phyloP scores from a whole-genome alignment of 1,140 invertebrate genomes.

The Aphidius gifuensis region DNA sequence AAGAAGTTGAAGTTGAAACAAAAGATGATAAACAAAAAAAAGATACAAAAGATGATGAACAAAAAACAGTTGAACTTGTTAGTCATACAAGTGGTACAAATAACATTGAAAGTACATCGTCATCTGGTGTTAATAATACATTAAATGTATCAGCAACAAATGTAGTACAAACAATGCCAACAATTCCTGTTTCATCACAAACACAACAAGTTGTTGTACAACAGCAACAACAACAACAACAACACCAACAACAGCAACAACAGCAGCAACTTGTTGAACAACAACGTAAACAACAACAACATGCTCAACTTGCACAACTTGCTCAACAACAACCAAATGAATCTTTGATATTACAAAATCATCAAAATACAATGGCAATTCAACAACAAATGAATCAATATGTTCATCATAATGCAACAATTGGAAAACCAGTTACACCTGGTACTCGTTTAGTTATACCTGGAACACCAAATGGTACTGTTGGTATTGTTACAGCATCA shows the following conservation, averaged over 20 bases:
- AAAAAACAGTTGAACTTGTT: slow-evolving; percentile 39
- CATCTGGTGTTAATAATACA: slow-evolving; percentile 22
- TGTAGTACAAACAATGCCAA: slow-evolving; percentile 24
- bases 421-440: slow-evolving; percentile 60
- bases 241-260: slow-evolving; percentile 28
- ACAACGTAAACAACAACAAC: background rate
- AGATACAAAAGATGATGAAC: slow-evolving; percentile 45
- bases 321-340: slow-evolving; percentile 24
- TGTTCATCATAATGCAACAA: slow-evolving; percentile 61
- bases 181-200: slow-evolving; percentile 8
- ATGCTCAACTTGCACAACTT: slow-evolving; percentile 27
- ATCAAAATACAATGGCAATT: slow-evolving; percentile 43
- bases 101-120: slow-evolving; percentile 1
- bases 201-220: slow-evolving; percentile 14
- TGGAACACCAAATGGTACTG: slow-evolving; percentile 59
- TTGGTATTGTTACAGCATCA: slow-evolving; percentile 64
- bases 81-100: slow-evolving; percentile 32
- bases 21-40: slow-evolving; percentile 60
- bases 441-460: slow-evolving; percentile 57
- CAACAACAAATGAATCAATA: slow-evolving; percentile 60
- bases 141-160: slow-evolving; percentile 14
- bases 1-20: slow-evolving; percentile 62
- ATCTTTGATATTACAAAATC: slow-evolving; percentile 35
- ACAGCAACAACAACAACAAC: slow-evolving; percentile 23
- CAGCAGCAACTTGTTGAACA: slow-evolving; percentile 24